phyloP scores from a whole-genome alignment of 1,140 invertebrate genomes.

The Drosophila ficusphila region DNA sequence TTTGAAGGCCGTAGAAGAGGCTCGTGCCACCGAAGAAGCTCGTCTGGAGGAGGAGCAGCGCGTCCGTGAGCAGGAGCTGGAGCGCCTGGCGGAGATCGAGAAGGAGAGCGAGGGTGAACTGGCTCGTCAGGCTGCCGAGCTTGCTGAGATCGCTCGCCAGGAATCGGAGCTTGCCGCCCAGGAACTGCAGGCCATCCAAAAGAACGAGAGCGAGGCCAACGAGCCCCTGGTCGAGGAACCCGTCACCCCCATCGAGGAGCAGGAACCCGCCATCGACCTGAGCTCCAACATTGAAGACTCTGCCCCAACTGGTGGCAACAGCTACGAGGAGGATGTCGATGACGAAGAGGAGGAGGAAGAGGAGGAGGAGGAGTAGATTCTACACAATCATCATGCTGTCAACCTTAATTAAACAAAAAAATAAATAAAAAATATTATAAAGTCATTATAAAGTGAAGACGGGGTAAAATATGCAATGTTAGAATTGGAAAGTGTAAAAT shows the following conservation, averaged over 20 bases:
- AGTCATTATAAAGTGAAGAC: background rate
- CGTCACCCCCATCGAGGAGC: conserved; percentile 65
- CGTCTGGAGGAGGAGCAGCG: conserved; percentile 86
- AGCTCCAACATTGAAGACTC: conserved; percentile 48
- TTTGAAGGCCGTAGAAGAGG: conserved; percentile 85
- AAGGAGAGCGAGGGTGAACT: conserved; percentile 86
- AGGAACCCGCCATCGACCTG: conserved; percentile 70
- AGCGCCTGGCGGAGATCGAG: conserved; percentile 85
- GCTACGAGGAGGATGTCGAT: conserved; percentile 44
- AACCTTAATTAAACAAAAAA: conserved; percentile 31
- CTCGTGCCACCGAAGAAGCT: conserved; percentile 85
- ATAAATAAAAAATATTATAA: conserved; percentile 38
- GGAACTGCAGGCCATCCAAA: conserved; percentile 83
- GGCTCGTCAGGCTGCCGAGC: conserved; percentile 86
- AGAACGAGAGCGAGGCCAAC: conserved; percentile 57
- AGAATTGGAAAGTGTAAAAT: background rate
- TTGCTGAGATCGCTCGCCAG: conserved; percentile 86
- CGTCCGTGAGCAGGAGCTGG: conserved; percentile 85
- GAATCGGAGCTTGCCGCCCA: conserved; percentile 85
- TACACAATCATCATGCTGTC: conserved; percentile 21
- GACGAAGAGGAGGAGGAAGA: conserved; percentile 48
- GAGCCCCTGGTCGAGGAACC: conserved; percentile 79
- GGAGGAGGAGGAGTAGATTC: conserved; percentile 52
- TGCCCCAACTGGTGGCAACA: conserved; percentile 51
- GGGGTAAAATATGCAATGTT: background rate